A percentile compares a stretch with the other conserved stretches of the same genome.
Conservation (phyloP, 2,888 invertebrate species). For the Pheosia gnoma region DNA sequence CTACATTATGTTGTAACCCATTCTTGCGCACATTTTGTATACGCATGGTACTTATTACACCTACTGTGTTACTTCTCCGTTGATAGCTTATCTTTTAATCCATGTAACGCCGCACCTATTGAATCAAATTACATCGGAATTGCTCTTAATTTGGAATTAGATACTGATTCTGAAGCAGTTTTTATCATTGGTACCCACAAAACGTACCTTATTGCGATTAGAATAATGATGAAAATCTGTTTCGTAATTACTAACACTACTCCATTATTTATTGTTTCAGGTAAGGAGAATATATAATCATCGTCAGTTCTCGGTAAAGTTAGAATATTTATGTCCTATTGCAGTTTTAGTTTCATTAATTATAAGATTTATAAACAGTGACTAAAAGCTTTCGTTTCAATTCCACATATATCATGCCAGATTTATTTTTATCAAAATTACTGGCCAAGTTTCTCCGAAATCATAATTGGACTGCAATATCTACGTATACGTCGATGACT, state of each 20-base stretch:
- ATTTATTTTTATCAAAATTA: background rate
- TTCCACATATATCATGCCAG: slow-evolving; percentile 17
- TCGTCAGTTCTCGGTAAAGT: slow-evolving; percentile 17
- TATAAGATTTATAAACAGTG: background rate
- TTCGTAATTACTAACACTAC: slow-evolving; percentile 4
- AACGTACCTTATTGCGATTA: too few relatives aligned
- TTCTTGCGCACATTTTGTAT: background rate
- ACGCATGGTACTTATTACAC: background rate
- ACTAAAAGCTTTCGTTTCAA: slow-evolving; percentile 11
- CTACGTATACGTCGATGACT: too few relatives aligned
- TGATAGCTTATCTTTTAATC: slow-evolving; percentile 2
- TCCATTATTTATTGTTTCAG: slow-evolving; percentile 41
- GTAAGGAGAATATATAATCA: slow-evolving; percentile 34
- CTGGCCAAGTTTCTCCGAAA: background rate
- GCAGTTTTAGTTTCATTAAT: background rate
- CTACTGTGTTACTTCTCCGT: background rate
- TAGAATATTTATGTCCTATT: background rate
- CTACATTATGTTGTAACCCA: background rate
- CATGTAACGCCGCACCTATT: background rate
- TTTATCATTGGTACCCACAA: too few relatives aligned
- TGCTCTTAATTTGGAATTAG: background rate
- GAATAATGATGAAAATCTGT: background rate
- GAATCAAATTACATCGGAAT: background rate
- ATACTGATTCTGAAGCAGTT: background rate
- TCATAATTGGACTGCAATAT: background rate